Evolutionary conservation across 2,888 invertebrate species (phyloP), one percentile per base, ranked within the genome.

Genomic region (Eilema griseolum): DNA sequence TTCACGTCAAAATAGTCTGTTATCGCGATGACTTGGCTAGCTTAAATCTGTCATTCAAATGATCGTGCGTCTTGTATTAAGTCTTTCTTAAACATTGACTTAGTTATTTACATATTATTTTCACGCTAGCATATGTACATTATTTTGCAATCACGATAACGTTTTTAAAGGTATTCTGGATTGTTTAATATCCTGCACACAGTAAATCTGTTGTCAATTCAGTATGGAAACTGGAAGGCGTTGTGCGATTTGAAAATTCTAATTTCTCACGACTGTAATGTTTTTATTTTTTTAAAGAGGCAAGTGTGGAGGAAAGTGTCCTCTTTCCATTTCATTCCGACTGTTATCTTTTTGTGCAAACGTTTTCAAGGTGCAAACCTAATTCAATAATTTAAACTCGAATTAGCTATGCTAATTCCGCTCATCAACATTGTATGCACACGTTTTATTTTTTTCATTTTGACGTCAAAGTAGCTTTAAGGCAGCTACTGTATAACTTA

Each of bases 81-180:
- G 66, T 67, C 67, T 66, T 61, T 71, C 70, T 71, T 73, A 69
- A 71, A 82, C 80, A 79, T 82, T 79, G 76, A 75, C 76, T 79
- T 75, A 79, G 71, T 72, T 73, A 70, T 73, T 80, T 71, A 68
- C 67, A 72, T 75, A 68, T 82, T 80, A 80, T 71, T 69, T 83
- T 80, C 59, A 60, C 66, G 66, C 28, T 46, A 78, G 64, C 69
- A 70, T 77, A 74, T 74, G 57, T 59, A 14, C 4, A 24, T 59
- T 59, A 67, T 73, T 66, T 77, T 77, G 81, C 69, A 82, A 61
- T 64, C 23, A 74, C 69, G 78, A 81, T 79, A 74, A 76, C 24
- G 3, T 14, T 24, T 24, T 23, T 24, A 7, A 24, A 8, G n/a
- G 73, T 72, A 75, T 78, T 61, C 72, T 80, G 70, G 72, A 77